phyloP scores from a whole-genome alignment of 2,797 vertebrate genomes.

The Margarornis squamiger region DNA sequence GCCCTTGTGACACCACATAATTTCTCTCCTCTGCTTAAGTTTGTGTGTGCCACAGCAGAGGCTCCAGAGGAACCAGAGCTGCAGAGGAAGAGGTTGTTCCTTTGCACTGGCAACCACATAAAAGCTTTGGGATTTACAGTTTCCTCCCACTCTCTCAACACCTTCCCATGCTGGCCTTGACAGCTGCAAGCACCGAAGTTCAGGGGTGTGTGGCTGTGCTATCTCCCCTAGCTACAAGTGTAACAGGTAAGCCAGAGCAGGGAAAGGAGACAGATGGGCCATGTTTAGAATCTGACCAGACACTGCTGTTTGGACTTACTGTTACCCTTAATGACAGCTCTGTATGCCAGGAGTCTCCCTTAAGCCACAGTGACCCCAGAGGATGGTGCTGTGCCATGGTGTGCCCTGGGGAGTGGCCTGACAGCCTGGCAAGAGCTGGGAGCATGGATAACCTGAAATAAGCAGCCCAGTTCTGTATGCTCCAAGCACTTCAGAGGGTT shows the following conservation, averaged over 20 bases:
- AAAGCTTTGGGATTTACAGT: neutral
- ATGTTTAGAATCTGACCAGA: neutral
- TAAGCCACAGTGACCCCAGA: neutral
- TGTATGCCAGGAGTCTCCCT: neutral
- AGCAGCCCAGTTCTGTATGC: neutral
- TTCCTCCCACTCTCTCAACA: neutral
- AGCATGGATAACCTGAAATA: neutral
- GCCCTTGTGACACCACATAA: neutral
- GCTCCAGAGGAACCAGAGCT: neutral
- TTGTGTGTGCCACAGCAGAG: neutral
- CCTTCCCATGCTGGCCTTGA: neutral
- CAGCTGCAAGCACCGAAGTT: neutral
- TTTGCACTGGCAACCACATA: constrained; percentile 3
- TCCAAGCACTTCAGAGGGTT: neutral
- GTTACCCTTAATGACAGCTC: neutral
- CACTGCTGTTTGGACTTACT: neutral
- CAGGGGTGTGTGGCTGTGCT: neutral
- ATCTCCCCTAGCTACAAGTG: neutral
- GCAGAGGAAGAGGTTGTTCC: neutral
- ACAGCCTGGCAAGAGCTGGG: neutral
- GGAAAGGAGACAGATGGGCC: neutral
- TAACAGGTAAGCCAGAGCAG: neutral
- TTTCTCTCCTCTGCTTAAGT: neutral
- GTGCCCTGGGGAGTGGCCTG: neutral
- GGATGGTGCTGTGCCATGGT: neutral